A percentile compares a stretch with the other conserved stretches of the same genome.
Conservation (phyloP, 2,797 vertebrate genomes). For the Lophius americanus region DNA sequence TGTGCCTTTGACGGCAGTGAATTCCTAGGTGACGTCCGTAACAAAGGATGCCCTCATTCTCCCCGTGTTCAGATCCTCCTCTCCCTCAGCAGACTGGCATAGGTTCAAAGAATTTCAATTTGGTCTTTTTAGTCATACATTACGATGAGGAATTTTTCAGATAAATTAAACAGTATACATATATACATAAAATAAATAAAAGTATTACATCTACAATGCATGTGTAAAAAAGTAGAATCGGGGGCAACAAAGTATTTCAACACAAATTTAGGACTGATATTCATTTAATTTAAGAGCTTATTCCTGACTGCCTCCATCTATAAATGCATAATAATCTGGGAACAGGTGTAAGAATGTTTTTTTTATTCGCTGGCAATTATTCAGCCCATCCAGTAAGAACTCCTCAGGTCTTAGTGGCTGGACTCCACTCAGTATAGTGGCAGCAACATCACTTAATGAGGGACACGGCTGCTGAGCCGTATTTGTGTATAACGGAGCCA, state of each 20-base stretch:
- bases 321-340: too few relatives aligned
- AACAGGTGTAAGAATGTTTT: too few relatives aligned
- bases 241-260: neutral
- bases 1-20: slow-evolving; percentile 48
- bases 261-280: too few relatives aligned
- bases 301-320: too few relatives aligned
- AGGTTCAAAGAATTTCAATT: slow-evolving; percentile 17
- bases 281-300: neutral
- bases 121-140: slow-evolving; percentile 16
- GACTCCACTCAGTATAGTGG: too few relatives aligned
- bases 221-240: neutral
- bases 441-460: too few relatives aligned
- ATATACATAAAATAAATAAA: too few relatives aligned
- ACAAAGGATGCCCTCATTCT: slow-evolving; percentile 45
- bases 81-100: slow-evolving; percentile 16
- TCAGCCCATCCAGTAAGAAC: too few relatives aligned
- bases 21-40: slow-evolving; percentile 42
- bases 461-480: too few relatives aligned
- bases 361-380: too few relatives aligned
- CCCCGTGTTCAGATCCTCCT: slow-evolving; percentile 11
- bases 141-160: neutral
- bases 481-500: too few relatives aligned
- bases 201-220: neutral
- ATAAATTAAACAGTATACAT: neutral
- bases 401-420: too few relatives aligned